Conservation (phyloP, 2,888 invertebrate genomes). For the Spodoptera exigua region DNA sequence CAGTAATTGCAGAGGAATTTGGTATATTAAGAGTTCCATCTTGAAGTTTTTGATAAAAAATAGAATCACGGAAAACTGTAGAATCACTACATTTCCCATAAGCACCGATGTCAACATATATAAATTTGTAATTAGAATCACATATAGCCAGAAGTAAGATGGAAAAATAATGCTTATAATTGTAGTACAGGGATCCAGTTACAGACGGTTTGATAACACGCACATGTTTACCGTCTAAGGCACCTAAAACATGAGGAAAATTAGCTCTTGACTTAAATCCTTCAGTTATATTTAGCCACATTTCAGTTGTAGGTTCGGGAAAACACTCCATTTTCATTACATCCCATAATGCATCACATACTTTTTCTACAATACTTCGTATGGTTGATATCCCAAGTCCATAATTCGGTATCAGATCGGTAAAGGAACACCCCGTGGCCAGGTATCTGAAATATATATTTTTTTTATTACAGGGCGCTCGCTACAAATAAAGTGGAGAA, state of each 20-base stretch:
- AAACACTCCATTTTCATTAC: no score
- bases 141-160: no score
- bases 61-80: conserved; percentile 26
- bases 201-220: conserved; percentile 20
- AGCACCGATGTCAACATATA: conserved; percentile 12
- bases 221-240: conserved; percentile 29
- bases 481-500: conserved; percentile 21
- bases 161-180: no score
- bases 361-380: conserved; percentile 13
- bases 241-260: conserved; percentile 25
- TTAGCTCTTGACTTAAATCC: conserved; percentile 11
- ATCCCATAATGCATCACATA: no score
- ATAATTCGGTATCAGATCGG: conserved; percentile 24
- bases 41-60: conserved; percentile 31
- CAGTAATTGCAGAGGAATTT: conserved; percentile 22
- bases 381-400: conserved; percentile 20
- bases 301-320: conserved; percentile 17
- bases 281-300: conserved; percentile 13
- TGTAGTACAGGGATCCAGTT: conserved; percentile 19
- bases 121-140: conserved; percentile 13
- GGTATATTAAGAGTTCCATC: conserved; percentile 28
- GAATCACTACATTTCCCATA: conserved; percentile 28
- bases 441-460: no score
- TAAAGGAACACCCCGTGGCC: conserved; percentile 20
- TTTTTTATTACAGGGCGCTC: conserved; percentile 10